Evolutionary conservation across 2,113 vertebrate species (phyloP), one percentile per base, ranked within the genome.

Genomic region (Ciconia boyciana): DNA sequence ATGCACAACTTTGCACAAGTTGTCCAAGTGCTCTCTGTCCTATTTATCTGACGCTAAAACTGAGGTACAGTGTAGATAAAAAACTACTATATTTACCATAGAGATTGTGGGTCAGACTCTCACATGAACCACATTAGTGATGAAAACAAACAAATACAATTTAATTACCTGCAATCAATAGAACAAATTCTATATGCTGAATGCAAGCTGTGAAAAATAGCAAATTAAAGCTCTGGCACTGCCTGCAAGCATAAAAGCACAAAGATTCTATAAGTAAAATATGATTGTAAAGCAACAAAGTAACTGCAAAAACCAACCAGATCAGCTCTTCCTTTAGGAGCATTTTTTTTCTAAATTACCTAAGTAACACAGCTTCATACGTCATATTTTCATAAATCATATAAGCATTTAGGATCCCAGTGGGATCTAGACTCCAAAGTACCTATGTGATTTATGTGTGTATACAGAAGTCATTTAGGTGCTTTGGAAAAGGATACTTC

Each of bases 121-220:
- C 69, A 72, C 29, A 81, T 75, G 66, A 90, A 66, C 34, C 44
- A 82, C 55, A 80, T 96, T 91, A 87, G 70, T 71, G 79, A 92
- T 78, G 36, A 80, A 95, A 87, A 65, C 83, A 80, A 91, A 93
- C 32, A 96, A 97, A 97, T 93, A 91, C 69, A 94, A 93, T 97
- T 96, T 97, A 97, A 97, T 98, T 98, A 97, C 77, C 83, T 94
- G 24, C 26, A 97, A 96, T 98, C 94, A 95, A 97, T 96, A 97
- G 7, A 96, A 91, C 72, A 92, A 97, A 96, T 97, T 98, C 82
- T 80, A 95, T 94, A 94, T 69, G 49, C 51, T 94, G 83, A 92
- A 76, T 71, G 55, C 32, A 68, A 94, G 61, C 58, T 96, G 70
- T 89, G 96, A 98, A 97, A 98, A 98, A 96, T 48, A 60, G 41